Conservation (phyloP, 2,113 vertebrate species). For the Mionectes macconnelli region DNA sequence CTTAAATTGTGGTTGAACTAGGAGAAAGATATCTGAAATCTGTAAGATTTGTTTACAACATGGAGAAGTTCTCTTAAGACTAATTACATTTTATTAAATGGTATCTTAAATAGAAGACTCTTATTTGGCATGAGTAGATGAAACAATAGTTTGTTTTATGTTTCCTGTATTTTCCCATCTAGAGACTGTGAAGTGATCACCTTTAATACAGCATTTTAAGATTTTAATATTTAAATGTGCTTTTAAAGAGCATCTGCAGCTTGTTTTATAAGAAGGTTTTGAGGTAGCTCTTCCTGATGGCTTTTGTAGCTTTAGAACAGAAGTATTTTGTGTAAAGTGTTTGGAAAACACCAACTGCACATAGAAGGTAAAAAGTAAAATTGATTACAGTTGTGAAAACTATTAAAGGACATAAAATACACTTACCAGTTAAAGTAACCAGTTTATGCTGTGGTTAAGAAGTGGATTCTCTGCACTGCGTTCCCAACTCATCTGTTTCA, state of each 20-base stretch:
- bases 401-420: not conserved
- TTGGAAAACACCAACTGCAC: not conserved
- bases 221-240: not conserved
- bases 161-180: not conserved
- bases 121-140: not conserved
- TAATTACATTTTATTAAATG: not conserved
- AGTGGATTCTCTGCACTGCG: not conserved
- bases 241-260: not conserved
- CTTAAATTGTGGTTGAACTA: not conserved
- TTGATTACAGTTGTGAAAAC: not conserved
- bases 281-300: not conserved
- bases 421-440: not conserved
- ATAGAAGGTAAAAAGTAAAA: not conserved
- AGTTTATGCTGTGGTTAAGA: not conserved
- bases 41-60: not conserved
- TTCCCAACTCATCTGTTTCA: not conserved
- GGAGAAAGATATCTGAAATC: not conserved
- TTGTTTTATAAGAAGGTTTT: not conserved
- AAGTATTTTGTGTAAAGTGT: not conserved
- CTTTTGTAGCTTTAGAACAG: not conserved
- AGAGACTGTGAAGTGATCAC: not conserved
- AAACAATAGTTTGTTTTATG: not conserved
- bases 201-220: not conserved
- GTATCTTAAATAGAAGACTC: not conserved
- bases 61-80: not conserved